phyloP scores from a whole-genome alignment of 2,113 vertebrate species.

The Drymodes brunneopygia region DNA sequence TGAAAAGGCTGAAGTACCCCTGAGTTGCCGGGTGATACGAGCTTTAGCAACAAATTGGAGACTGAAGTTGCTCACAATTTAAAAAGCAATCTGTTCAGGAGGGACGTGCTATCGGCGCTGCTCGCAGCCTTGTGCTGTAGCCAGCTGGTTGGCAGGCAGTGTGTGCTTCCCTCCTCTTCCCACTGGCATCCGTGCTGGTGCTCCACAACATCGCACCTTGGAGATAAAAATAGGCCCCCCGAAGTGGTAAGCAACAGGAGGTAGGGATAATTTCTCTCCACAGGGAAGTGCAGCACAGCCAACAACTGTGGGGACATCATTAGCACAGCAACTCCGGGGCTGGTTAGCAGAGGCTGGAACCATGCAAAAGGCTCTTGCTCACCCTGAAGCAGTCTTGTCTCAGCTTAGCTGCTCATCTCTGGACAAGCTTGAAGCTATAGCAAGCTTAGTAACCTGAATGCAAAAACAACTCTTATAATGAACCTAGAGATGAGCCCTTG shows the following conservation, averaged over 20 bases:
- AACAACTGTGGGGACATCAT: rapidly evolving
- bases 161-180: not conserved
- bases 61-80: not conserved
- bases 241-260: not conserved
- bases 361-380: rapidly evolving
- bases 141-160: not conserved
- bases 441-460: not conserved
- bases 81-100: not conserved
- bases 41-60: not conserved
- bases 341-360: not conserved
- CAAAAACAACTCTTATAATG: not conserved
- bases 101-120: rapidly evolving
- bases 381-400: not conserved
- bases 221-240: not conserved
- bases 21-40: rapidly evolving
- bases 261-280: not conserved
- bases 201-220: not conserved
- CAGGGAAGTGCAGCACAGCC: not conserved
- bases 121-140: not conserved
- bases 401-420: not conserved
- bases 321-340: not conserved
- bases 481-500: not conserved
- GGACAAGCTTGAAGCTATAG: not conserved
- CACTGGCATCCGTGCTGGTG: not conserved
- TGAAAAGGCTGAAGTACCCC: not conserved